phyloP scores from a whole-genome alignment of 2,113 vertebrate genomes.

The Hucho hucho region DNA sequence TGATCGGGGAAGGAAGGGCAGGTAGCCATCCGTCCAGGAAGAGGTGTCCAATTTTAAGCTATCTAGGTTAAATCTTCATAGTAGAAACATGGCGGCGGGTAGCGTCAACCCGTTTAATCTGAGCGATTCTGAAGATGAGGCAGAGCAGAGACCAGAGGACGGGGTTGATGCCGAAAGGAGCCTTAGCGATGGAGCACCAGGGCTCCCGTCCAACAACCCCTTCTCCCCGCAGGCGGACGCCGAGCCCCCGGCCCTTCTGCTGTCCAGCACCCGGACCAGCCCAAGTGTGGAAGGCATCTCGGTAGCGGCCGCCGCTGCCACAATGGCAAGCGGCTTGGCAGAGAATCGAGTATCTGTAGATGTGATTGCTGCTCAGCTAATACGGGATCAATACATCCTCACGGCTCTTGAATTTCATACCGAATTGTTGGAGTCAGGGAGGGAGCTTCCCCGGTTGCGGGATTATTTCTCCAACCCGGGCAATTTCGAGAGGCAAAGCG shows the following conservation, averaged over 20 bases:
- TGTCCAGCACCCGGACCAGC: conserved; percentile 69
- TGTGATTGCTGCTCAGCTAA: conserved; percentile 88
- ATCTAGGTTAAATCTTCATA: conserved; percentile 35
- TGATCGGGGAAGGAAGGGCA: neutral
- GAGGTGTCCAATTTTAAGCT: conserved; percentile 52
- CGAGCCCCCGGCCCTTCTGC: conserved; percentile 67
- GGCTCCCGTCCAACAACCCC: conserved; percentile 69
- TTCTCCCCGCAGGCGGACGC: conserved; percentile 75
- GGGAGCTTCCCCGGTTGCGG: conserved; percentile 91
- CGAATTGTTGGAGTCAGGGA: conserved; percentile 89
- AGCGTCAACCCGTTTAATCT: conserved; percentile 90
- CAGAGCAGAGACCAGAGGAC: conserved; percentile 73
- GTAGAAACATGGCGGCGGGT: conserved; percentile 76
- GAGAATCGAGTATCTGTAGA: conserved; percentile 85
- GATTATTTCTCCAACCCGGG: conserved; percentile 98
- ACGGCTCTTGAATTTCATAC: conserved; percentile 95
- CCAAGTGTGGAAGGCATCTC: conserved; percentile 66
- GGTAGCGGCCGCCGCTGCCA: conserved; percentile 52
- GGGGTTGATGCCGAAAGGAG: conserved; percentile 66
- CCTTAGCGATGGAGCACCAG: conserved; percentile 69
- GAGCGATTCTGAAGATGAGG: conserved; percentile 92
- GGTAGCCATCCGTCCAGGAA: conserved; percentile 62
- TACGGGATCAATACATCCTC: conserved; percentile 92
- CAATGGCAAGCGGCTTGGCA: conserved; percentile 61
- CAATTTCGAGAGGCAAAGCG: conserved; percentile 95